Conservation (phyloP, 2,888 invertebrate genomes). For the Alloplasta piceator region DNA sequence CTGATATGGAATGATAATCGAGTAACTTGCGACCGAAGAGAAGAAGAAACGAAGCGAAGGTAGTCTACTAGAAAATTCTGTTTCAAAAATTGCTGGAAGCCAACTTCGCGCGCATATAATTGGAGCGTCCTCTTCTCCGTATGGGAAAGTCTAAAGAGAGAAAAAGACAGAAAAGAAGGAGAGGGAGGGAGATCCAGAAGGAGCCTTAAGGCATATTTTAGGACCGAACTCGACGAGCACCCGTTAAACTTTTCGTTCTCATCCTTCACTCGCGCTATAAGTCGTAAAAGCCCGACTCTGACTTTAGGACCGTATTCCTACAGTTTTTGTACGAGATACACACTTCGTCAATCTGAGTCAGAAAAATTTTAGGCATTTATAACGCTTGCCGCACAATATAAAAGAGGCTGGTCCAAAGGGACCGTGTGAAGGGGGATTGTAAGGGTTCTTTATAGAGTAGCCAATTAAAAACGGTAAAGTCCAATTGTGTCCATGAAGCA, state of each 20-base stretch:
- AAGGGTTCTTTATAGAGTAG: constrained; percentile 55
- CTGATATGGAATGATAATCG: constrained; percentile 63
- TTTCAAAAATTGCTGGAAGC: constrained; percentile 75
- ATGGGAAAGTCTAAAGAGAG: constrained; percentile 68
- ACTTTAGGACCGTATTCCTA: constrained; percentile 57
- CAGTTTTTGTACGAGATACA: constrained; percentile 25
- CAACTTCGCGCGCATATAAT: constrained; percentile 75
- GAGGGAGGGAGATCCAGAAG: constrained; percentile 38
- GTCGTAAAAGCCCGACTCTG: constrained; percentile 54
- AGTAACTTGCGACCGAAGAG: constrained; percentile 69
- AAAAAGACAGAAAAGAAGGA: constrained; percentile 19
- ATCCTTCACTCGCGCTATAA: constrained; percentile 57
- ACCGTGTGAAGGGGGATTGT: constrained; percentile 34
- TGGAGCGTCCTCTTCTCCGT: constrained; percentile 73
- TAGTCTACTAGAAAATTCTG: constrained; percentile 67
- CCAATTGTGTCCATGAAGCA: constrained; percentile 33
- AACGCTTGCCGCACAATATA: constrained; percentile 78
- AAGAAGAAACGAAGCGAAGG: constrained; percentile 38
- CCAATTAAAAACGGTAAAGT: constrained; percentile 62
- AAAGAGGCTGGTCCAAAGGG: constrained; percentile 61
- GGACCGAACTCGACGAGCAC: constrained; percentile 60
- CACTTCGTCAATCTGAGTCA: constrained; percentile 43
- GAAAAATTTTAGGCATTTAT: constrained; percentile 63
- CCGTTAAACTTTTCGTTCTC: constrained; percentile 76
- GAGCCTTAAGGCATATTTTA: constrained; percentile 64